Evolutionary conservation across 2,113 vertebrate species (phyloP), one percentile per base, ranked within the genome.

Genomic region (Cheirogaleus medius): DNA sequence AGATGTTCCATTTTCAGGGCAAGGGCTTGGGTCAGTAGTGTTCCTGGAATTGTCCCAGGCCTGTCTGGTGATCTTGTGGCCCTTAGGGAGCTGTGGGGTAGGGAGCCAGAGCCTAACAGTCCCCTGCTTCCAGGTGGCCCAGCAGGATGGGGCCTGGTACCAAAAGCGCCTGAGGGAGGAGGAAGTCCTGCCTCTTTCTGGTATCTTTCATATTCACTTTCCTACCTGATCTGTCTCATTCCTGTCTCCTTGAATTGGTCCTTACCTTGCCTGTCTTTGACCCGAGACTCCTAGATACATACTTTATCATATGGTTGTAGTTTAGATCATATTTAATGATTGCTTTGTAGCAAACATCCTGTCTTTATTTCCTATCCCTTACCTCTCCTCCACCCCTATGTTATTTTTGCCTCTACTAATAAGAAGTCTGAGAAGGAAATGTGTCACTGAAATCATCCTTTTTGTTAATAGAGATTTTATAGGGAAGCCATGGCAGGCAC

Each of bases 321-420:
- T 95, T 96, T 78, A 73, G 7, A 34, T 63, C 34, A 29, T 42
- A 71, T 77, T 91, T 23, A 81, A 52, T 92, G 52, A 44, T 77
- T 73, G 94, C 12, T 90, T 81, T 42, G 52, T 77, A 68, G n/a
- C 14, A 54, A 54, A 81, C 29, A 47, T 94, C 58, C 77, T 92
- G 52, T 25, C 47, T 39, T 56, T 81, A 60, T 39, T 93, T 91
- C 71, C 5, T 87, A 37, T 42, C n/a, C 66, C 37, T 80, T 47
- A 27, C 49, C 74, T 95, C 34, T 10, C 11, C 47, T 77, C 7
- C 37, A 71, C 47, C 6, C 13, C 9, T 25, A 0, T 52, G 34
- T 90, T 88, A 68, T 84, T 84, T 83, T 88, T 74, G 80, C 80
- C 49, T 87, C 20, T 71, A 14, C 27, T 80, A 64, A 90, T 91